Evolutionary conservation across 1,140 invertebrate genomes (phyloP).

Genomic region (Oreohelix idahoensis): DNA sequence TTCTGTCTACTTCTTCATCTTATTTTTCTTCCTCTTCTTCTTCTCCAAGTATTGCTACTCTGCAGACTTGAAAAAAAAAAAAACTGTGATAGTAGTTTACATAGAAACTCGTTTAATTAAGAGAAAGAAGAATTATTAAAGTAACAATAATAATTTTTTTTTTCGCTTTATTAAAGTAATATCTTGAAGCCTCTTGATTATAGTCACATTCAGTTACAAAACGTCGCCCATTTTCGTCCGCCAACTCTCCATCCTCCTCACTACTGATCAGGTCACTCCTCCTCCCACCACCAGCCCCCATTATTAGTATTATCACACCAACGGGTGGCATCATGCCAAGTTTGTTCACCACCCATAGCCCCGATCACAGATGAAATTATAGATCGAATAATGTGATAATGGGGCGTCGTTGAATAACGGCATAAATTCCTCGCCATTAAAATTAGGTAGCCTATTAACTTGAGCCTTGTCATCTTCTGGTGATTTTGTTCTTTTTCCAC

Average conservation of each 20-base stretch:
- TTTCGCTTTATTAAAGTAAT: too few species aligned
- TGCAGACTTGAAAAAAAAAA: too few species aligned
- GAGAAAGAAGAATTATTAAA: too few species aligned
- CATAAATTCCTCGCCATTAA: background rate
- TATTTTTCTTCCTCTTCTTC: too few species aligned
- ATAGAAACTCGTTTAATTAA: too few species aligned
- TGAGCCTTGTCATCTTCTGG: constrained; percentile 3
- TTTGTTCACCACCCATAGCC: background rate
- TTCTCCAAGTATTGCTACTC: too few species aligned
- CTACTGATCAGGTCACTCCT: background rate
- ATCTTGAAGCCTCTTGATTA: too few species aligned
- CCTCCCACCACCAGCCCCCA: background rate
- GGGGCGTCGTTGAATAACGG: background rate
- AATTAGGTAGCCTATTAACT: constrained; percentile 17
- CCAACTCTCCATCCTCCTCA: background rate
- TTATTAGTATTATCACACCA: background rate
- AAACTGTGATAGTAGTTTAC: too few species aligned
- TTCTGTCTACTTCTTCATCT: too few species aligned
- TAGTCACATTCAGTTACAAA: too few species aligned
- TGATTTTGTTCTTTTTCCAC: background rate
- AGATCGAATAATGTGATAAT: constrained; percentile 9
- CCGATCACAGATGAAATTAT: constrained; percentile 5
- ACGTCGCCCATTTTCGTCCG: too few species aligned
- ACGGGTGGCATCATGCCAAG: background rate
- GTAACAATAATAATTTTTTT: too few species aligned